These are phyloP conservation scores for Okamejei kenojei DNA, from an alignment of 2,797 vertebrate species.

Conservation along the genomic window DNA sequence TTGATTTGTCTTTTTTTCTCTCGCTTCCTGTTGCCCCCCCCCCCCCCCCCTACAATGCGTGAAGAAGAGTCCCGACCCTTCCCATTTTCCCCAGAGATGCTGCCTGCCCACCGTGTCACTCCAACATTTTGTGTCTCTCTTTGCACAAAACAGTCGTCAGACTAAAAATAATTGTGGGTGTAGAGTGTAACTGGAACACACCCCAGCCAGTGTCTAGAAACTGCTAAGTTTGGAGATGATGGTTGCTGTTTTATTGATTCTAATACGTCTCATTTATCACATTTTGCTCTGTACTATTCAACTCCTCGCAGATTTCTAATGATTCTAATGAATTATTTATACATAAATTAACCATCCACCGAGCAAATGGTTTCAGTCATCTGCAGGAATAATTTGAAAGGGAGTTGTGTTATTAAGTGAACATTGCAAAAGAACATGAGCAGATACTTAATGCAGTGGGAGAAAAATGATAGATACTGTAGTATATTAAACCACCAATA, in stretches of 20 bases:
- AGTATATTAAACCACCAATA: not conserved
- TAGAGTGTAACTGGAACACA: not conserved
- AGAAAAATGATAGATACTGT: not conserved
- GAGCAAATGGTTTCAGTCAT: not conserved
- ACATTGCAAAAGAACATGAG: not conserved
- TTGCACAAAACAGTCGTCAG: not conserved
- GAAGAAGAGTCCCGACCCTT: no score
- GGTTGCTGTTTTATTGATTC: not conserved
- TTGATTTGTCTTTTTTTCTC: no score
- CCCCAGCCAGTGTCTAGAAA: not conserved
- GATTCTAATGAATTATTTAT: not conserved
- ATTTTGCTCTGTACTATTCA: not conserved
- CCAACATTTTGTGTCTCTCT: no score
- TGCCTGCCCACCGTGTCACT: no score
- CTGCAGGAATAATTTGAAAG: conserved; percentile 7
- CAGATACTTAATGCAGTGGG: not conserved
- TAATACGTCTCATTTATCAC: not conserved
- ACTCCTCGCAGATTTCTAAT: not conserved
- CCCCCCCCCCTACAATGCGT: no score
- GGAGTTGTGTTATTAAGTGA: not conserved
- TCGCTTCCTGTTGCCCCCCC: no score
- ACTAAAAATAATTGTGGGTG: not conserved
- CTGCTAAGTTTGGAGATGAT: not conserved
- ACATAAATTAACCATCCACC: not conserved
- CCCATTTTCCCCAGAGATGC: no score